Evolutionary conservation across 1,140 invertebrate species (phyloP).

Genomic region (Bradysia coprophila): DNA sequence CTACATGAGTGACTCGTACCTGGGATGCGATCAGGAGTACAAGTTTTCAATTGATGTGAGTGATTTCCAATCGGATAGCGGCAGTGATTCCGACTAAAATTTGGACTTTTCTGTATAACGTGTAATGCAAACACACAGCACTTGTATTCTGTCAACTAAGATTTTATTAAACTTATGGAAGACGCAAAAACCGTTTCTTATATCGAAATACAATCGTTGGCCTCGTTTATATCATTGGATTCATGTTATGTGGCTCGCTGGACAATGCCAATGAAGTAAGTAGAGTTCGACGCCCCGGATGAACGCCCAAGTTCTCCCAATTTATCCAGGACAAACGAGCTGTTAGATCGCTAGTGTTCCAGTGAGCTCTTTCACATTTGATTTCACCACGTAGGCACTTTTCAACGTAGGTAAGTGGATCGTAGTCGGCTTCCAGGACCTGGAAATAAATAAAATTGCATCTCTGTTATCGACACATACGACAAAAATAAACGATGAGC

Average conservation of each 20-base stretch:
- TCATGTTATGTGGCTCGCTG: too few relatives aligned
- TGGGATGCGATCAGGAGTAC: constrained; percentile 96
- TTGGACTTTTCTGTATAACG: too few relatives aligned
- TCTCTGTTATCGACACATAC: too few relatives aligned
- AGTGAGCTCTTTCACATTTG: constrained; percentile 67
- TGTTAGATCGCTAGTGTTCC: constrained; percentile 95
- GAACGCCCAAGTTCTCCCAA: constrained; percentile 94
- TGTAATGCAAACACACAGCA: too few relatives aligned
- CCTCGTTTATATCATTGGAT: too few relatives aligned
- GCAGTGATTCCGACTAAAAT: constrained; percentile 31
- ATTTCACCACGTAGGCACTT: constrained; percentile 77
- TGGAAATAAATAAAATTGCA: constrained; percentile 8
- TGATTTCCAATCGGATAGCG: constrained; percentile 41
- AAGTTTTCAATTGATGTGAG: constrained; percentile 67
- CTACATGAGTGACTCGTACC: constrained; percentile 98
- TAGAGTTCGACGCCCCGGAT: constrained; percentile 63
- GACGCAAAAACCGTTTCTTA: too few relatives aligned
- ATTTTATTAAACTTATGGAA: too few relatives aligned
- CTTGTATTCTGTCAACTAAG: too few relatives aligned
- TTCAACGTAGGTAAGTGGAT: constrained; percentile 86
- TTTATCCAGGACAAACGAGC: constrained; percentile 96
- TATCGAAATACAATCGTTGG: too few relatives aligned
- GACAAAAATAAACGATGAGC: too few relatives aligned
- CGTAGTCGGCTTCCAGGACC: constrained; percentile 73
- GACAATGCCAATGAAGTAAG: constrained; percentile 63